Conservation (phyloP, 2,113 vertebrate species). For the Paramisgurnus dabryanus region DNA sequence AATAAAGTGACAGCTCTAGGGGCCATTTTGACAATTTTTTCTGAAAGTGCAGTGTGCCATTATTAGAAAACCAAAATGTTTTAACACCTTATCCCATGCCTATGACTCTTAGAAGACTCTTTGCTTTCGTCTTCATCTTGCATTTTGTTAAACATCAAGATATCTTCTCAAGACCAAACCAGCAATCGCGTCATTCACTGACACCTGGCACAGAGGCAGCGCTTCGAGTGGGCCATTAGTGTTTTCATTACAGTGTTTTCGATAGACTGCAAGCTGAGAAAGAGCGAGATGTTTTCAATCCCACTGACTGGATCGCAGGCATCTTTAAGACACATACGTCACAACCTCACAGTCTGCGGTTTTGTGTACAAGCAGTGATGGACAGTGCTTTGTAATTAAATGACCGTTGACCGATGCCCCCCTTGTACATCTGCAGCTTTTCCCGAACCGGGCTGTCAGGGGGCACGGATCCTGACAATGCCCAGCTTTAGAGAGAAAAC, state of each 20-base stretch:
- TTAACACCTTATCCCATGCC: not conserved
- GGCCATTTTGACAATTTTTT: too few species aligned
- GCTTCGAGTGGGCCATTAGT: constrained; percentile 16
- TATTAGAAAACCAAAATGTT: not conserved
- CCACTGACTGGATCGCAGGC: not conserved
- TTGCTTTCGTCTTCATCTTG: not conserved
- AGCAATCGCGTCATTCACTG: constrained; percentile 11
- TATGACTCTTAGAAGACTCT: not conserved
- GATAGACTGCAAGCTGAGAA: not conserved
- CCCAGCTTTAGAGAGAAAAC: constrained; percentile 17
- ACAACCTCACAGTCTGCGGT: not conserved
- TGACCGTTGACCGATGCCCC: constrained; percentile 3
- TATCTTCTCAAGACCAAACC: constrained; percentile 9
- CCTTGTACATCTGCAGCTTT: not conserved
- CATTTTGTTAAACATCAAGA: not conserved
- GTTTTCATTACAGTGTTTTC: constrained; percentile 8
- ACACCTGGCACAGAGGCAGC: constrained; percentile 14
- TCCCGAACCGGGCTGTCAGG: constrained; percentile 17
- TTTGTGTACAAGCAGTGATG: constrained; percentile 27
- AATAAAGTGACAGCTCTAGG: too few species aligned
- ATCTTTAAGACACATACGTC: not conserved
- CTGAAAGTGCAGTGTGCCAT: too few species aligned
- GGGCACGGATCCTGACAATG: constrained; percentile 8
- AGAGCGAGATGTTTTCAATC: constrained; percentile 3
- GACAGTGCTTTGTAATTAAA: constrained; percentile 30